Base-by-base conservation (phyloP, 2,888 invertebrate species). In the Caradrina clavipalpis region DNA sequence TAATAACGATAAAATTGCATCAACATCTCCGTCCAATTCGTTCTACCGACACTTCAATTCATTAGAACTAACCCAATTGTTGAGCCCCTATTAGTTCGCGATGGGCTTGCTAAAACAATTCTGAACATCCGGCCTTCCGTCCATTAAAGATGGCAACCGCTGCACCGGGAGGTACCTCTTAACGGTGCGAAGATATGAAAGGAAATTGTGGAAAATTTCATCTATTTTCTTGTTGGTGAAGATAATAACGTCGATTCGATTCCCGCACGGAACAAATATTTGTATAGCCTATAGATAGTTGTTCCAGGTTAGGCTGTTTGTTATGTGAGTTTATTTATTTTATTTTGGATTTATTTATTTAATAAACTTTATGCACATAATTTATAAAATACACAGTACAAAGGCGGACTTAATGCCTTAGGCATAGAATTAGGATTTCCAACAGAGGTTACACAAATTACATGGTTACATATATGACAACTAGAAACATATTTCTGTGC, bases 91-190 rank as follows among this genome's bases (percentile, higher is more conserved):
- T 81, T 78, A 83, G 74, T 58, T 67, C 49, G 59, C 65, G 77
- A 84, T 84, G 81, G 84, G 82, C 67, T 82, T 69, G 55, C 82
- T 84, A 79, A 88, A 88, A 87, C 89, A 86, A 89, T 90, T 90
- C 83, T 71, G 71, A 74, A 76, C 90, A 89, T 83, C 89, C 86
- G 87, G 74, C 82, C 87, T 84, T 80, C 78, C 75, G 74, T 77
- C 73, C 76, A 85, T 85, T 85, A 84, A 76, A 67, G 78, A 72
- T 71, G 76, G 78, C 76, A 69, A 69, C 69, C 55, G 73, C 26
- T 81, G 83, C 80, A 83, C 65, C 55, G 53, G 55, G 51, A 63
- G 22, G 19, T 53, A 21, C 54, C 65, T 64, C 39, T 66, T 69
- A 80, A 57, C 1, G 35, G 3, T 47, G 39, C 39, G 39, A 39